Conservation (phyloP, 2,888 invertebrate species). For the Celastrina argiolus region DNA sequence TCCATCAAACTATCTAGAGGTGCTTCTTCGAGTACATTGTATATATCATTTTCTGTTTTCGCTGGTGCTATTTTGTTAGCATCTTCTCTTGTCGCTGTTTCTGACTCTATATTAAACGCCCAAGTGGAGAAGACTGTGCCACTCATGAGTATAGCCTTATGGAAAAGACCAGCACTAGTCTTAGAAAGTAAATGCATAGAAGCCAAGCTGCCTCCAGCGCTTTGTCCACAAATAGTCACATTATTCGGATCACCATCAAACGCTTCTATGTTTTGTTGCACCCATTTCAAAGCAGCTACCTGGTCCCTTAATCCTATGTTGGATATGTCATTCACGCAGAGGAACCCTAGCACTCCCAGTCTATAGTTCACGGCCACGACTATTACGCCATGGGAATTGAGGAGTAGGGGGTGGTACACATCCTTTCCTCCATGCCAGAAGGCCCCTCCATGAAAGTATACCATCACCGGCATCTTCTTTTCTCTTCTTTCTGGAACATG, state of each 20-base stretch:
- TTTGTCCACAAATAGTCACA: slow-evolving; percentile 64
- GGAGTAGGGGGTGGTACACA: slow-evolving; percentile 62
- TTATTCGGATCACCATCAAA: slow-evolving; percentile 70
- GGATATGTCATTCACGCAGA: slow-evolving; percentile 57
- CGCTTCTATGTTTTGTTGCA: slow-evolving; percentile 55
- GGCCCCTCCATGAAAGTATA: slow-evolving; percentile 65
- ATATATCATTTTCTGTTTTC: slow-evolving; percentile 43
- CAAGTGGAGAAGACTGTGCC: slow-evolving; percentile 58
- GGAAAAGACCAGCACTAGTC: slow-evolving; percentile 56
- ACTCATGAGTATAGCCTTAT: slow-evolving; percentile 62
- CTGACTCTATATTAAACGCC: slow-evolving; percentile 58
- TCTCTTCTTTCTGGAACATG: slow-evolving; percentile 29
- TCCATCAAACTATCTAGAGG: slow-evolving; percentile 44
- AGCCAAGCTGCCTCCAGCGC: slow-evolving; percentile 60
- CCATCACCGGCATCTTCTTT: slow-evolving; percentile 52
- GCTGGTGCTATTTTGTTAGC: slow-evolving; percentile 48
- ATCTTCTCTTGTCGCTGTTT: slow-evolving; percentile 48
- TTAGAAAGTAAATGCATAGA: slow-evolving; percentile 60
- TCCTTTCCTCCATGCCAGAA: slow-evolving; percentile 65
- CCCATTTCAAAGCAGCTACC: slow-evolving; percentile 62
- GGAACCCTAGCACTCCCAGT: slow-evolving; percentile 60
- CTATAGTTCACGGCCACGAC: slow-evolving; percentile 62
- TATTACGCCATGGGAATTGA: slow-evolving; percentile 56
- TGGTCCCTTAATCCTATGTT: slow-evolving; percentile 68
- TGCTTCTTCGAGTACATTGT: slow-evolving; percentile 46